Conservation (phyloP, 1,140 invertebrate genomes). For the Globodera rostochiensis region DNA sequence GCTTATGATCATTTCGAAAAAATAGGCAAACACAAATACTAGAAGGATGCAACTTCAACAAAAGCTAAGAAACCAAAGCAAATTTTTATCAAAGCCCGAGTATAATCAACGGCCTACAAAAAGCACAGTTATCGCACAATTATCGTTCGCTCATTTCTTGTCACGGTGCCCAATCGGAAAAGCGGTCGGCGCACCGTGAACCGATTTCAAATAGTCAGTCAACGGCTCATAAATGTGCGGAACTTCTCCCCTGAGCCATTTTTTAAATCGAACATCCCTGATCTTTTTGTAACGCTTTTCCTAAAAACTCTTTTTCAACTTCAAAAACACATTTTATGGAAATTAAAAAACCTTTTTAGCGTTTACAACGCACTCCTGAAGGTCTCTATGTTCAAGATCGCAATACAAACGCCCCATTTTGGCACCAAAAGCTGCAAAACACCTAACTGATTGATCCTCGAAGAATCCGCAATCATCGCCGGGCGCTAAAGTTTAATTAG, state of each 20-base stretch:
- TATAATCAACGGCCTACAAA: background rate
- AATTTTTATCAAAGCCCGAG: background rate
- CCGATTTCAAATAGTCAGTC: slow-evolving; percentile 17
- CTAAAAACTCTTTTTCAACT: slow-evolving; percentile 28
- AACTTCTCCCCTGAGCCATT: slow-evolving; percentile 53
- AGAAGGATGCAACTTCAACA: background rate
- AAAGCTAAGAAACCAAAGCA: background rate
- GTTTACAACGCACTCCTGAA: slow-evolving; percentile 50
- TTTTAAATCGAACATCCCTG: slow-evolving; percentile 50
- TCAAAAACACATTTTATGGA: background rate
- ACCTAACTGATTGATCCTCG: slow-evolving; percentile 58
- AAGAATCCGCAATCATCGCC: slow-evolving; percentile 57
- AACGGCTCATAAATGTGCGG: slow-evolving; percentile 33
- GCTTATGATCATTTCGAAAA: too few species aligned
- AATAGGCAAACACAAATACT: background rate
- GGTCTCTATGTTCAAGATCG: slow-evolving; percentile 61
- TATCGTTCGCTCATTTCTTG: background rate
- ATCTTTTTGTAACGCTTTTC: slow-evolving; percentile 49
- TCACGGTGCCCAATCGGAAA: slow-evolving; percentile 7
- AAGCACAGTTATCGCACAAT: background rate
- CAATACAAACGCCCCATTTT: slow-evolving; percentile 59
- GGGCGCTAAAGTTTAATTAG: background rate
- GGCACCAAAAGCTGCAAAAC: slow-evolving; percentile 59
- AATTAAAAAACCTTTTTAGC: slow-evolving; percentile 54
- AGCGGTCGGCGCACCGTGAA: slow-evolving; percentile 8